Base-by-base conservation (phyloP, 2,888 invertebrate species). In the Agriopis aurantiaria region DNA sequence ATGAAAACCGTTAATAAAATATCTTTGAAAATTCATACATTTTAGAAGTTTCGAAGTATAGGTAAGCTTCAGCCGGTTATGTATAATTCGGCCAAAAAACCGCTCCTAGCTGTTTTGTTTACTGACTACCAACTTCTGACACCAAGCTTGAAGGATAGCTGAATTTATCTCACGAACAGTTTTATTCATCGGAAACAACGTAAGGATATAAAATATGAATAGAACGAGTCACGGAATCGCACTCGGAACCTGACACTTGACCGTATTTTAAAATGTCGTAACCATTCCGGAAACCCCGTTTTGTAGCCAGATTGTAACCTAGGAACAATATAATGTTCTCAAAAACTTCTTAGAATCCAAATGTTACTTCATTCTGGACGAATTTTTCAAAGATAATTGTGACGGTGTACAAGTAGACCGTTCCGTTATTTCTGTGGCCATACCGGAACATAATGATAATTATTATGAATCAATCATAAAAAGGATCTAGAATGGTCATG, bases 191-290 rank as follows among this genome's bases (percentile, higher is more conserved):
- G 49, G 62, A 40, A 43, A 57, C 40, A 55, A 40, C 23, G 52
- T 11, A 45, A 59, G 56, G 63, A 63, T 63, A 70, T 70, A 51
- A 66, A 70, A 70, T 70, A 63, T 66, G 59, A 66, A 66, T 67
- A 55, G 55, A 55, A 70, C 57, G 53, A 59, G 66, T 55, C 66
- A 55, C 58, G 59, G 66, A 63, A 70, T 63, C 63, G 52, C 63
- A 63, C 66, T 67, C 49, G n/a, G 14, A 58, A 55, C 58, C 66
- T 63, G 59, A 63, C 66, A 67, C 63, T 66, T 66, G 63, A 63
- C 70, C 66, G 66, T 67, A 70, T 70, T 70, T 70, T 66, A 63
- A 63, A 66, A 59, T 66, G 70, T 67, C 70, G 59, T 65, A 66
- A 55, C 58, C 63, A 67, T 63, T 62, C 63, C 59, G 59, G 55